Evolutionary conservation across 2,113 vertebrate species (phyloP).

Genomic region (Gila orcuttii): DNA sequence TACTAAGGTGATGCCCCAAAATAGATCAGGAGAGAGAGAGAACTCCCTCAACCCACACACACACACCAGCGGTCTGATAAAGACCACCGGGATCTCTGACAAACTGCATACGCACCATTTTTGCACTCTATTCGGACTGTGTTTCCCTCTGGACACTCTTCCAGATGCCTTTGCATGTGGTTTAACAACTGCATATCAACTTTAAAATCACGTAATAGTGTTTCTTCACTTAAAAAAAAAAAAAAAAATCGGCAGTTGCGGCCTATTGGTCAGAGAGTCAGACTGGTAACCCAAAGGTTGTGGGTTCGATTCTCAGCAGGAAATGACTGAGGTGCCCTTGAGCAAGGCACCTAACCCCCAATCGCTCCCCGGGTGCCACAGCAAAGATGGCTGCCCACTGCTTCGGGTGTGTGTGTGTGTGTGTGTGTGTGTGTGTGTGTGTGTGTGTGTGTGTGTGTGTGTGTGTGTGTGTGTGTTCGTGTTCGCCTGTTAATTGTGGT

Average conservation of each 20-base stretch:
- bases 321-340: too few relatives aligned
- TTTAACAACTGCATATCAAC: neutral
- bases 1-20: conserved; percentile 65
- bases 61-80: conserved; percentile 56
- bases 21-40: conserved; percentile 58
- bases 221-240: too few relatives aligned
- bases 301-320: too few relatives aligned
- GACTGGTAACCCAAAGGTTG: too few relatives aligned
- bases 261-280: too few relatives aligned
- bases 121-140: conserved; percentile 15
- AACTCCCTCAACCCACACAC: conserved; percentile 50
- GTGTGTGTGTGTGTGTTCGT: too few relatives aligned
- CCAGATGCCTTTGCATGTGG: conserved; percentile 4
- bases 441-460: too few relatives aligned
- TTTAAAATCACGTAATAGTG: neutral
- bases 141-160: conserved; percentile 24
- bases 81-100: conserved; percentile 61
- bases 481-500: neutral
- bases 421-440: too few relatives aligned
- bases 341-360: too few relatives aligned
- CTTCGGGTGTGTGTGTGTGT: too few relatives aligned
- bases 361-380: too few relatives aligned
- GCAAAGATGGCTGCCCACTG: too few relatives aligned
- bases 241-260: accelerated
- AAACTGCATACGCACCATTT: conserved; percentile 42